Percentiles rank a stretch among this genome's conserved stretches.
Conservation (phyloP, 2,888 invertebrate species). For the Melinaea marsaeus region DNA sequence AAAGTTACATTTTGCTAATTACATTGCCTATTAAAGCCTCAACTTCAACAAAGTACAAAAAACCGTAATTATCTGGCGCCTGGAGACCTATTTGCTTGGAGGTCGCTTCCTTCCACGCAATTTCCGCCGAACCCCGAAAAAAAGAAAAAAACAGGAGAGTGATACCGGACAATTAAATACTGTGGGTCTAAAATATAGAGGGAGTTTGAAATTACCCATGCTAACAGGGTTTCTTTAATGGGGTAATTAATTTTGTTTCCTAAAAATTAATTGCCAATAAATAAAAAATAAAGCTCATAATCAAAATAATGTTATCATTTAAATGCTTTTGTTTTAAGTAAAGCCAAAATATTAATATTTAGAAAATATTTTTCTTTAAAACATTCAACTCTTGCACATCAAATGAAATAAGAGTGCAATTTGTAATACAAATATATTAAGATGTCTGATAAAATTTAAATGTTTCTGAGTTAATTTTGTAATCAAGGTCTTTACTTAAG, state of each 20-base stretch:
- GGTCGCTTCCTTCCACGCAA: constrained; percentile 66
- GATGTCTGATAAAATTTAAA: too few species aligned
- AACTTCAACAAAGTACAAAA: constrained; percentile 36
- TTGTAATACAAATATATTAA: too few species aligned
- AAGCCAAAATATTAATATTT: neutral
- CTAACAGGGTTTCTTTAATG: constrained; percentile 25
- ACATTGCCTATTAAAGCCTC: constrained; percentile 34
- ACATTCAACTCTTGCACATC: neutral
- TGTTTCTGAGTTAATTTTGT: too few species aligned
- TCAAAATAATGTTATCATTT: neutral
- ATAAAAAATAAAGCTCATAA: constrained; percentile 4
- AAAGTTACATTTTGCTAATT: constrained; percentile 33
- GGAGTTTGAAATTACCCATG: constrained; percentile 43
- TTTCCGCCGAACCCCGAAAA: constrained; percentile 60
- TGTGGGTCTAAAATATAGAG: constrained; percentile 51
- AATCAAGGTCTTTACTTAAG: too few species aligned
- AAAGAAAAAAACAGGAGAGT: constrained; percentile 47
- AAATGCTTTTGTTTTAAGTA: neutral
- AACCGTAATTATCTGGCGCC: constrained; percentile 59
- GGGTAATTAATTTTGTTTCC: constrained; percentile 8
- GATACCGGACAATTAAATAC: constrained; percentile 63
- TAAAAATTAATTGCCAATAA: constrained; percentile 3
- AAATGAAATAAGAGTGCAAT: too few species aligned
- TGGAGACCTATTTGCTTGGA: constrained; percentile 59
- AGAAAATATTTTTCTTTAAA: neutral